Conservation (phyloP, 1,140 invertebrate species). For the Caenorhabditis tropicalis region DNA sequence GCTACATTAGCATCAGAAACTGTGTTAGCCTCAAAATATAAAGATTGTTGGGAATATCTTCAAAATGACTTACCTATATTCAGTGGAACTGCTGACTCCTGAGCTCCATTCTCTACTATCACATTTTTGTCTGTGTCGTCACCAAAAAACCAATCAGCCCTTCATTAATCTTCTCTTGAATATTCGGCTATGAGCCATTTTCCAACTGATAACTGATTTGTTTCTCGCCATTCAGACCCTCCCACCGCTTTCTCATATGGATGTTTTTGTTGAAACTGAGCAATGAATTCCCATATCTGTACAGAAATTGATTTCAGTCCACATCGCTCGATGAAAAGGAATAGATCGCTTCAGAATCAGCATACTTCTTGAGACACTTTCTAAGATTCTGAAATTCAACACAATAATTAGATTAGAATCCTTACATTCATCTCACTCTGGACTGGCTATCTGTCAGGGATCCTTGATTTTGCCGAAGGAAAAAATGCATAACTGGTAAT, state of each 20-base stretch:
- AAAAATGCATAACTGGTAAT: too few species aligned
- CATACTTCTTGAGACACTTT: conserved; percentile 76
- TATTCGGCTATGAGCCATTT: conserved; percentile 75
- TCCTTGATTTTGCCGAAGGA: conserved; percentile 84
- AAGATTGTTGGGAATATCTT: too few species aligned
- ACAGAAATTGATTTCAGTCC: conserved; percentile 87
- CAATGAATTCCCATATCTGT: conserved; percentile 83
- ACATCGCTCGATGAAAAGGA: conserved; percentile 80
- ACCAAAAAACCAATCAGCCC: too few species aligned
- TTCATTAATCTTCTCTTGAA: too few species aligned
- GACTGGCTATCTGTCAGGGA: conserved; percentile 82
- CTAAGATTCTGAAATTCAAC: conserved; percentile 76
- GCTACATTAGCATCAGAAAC: too few species aligned
- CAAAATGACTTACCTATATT: too few species aligned
- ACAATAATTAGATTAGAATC: not conserved
- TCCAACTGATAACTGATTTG: conserved; percentile 63
- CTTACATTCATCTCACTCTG: conserved; percentile 68
- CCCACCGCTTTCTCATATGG: conserved; percentile 81
- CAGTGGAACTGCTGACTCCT: too few species aligned
- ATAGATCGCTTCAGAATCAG: conserved; percentile 77
- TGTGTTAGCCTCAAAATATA: too few species aligned
- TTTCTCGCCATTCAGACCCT: too few species aligned
- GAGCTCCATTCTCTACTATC: too few species aligned
- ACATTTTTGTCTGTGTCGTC: too few species aligned
- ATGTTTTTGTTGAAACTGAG: conserved; percentile 78